phyloP scores from a whole-genome alignment of 1,140 invertebrate genomes.

The Sarcophaga bullata region DNA sequence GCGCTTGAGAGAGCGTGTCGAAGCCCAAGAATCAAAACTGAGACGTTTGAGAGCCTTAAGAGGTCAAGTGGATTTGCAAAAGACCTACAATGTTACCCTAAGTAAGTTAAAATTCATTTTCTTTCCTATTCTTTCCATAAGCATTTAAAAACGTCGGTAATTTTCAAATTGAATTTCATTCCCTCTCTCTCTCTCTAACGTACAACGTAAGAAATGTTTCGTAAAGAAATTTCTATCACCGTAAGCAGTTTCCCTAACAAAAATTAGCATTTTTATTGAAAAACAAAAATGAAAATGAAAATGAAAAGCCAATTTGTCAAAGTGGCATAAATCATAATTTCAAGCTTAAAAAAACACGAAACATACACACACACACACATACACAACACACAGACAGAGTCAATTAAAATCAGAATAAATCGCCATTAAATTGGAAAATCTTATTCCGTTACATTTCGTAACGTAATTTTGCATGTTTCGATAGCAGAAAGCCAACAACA shows the following conservation, averaged over 20 bases:
- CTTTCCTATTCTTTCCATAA: slow-evolving; percentile 2
- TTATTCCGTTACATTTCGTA: not conserved
- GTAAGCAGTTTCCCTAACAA: slow-evolving; percentile 7
- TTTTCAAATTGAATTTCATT: not conserved
- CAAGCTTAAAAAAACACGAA: no score
- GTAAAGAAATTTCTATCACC: not conserved
- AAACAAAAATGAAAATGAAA: not conserved
- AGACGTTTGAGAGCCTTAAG: slow-evolving; percentile 87
- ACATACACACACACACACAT: no score
- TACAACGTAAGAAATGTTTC: not conserved
- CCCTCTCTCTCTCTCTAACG: not conserved
- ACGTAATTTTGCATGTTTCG: not conserved
- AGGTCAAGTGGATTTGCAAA: slow-evolving; percentile 91
- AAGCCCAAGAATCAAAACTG: slow-evolving; percentile 93
- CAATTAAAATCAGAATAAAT: not conserved
- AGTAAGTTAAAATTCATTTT: slow-evolving; percentile 74
- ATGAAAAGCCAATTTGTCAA: not conserved
- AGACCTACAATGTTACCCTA: slow-evolving; percentile 88
- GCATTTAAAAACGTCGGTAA: not conserved
- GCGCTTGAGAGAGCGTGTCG: slow-evolving; percentile 87
- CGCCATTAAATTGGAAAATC: not conserved
- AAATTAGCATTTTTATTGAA: slow-evolving; percentile 36
- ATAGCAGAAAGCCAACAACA: not conserved
- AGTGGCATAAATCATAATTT: slow-evolving; percentile 18
- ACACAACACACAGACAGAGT: not conserved